Conservation (phyloP, 2,888 invertebrate genomes). For the Patella ulyssiponensis region DNA sequence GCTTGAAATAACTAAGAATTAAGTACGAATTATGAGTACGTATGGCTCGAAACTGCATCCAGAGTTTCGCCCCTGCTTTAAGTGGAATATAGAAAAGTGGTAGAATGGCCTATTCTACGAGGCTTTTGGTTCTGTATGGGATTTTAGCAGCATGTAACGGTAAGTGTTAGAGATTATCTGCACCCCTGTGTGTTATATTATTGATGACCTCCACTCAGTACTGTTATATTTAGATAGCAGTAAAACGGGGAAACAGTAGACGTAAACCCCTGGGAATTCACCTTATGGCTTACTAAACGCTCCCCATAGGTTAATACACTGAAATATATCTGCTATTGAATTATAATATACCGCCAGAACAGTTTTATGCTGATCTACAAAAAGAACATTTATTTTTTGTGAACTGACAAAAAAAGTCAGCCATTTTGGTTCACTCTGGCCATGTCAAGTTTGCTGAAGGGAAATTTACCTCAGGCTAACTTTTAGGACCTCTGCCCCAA, state of each 20-base stretch:
- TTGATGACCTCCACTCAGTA: conserved; percentile 21
- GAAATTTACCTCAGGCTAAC: background rate
- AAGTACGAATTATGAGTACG: conserved; percentile 4
- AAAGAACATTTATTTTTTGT: background rate
- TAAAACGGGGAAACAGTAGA: no score
- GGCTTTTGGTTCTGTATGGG: conserved; percentile 25
- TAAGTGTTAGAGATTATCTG: conserved; percentile 27
- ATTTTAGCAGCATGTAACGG: conserved; percentile 36
- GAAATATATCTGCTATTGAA: no score
- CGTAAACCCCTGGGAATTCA: no score
- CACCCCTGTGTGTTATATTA: conserved; percentile 27
- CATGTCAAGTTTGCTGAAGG: background rate
- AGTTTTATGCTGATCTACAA: no score
- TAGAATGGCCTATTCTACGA: conserved; percentile 13
- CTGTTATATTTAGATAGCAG: conserved; percentile 2
- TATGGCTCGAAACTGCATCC: background rate
- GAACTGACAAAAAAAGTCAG: conserved; percentile 6
- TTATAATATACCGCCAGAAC: no score
- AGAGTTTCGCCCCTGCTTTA: background rate
- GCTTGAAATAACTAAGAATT: conserved; percentile 8
- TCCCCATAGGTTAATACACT: no score
- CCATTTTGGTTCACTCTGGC: conserved; percentile 8
- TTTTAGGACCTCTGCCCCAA: no score
- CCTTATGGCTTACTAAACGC: no score
- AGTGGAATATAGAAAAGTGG: conserved; percentile 3